Conservation (phyloP, 2,888 invertebrate species). For the Melanotus villosus region DNA sequence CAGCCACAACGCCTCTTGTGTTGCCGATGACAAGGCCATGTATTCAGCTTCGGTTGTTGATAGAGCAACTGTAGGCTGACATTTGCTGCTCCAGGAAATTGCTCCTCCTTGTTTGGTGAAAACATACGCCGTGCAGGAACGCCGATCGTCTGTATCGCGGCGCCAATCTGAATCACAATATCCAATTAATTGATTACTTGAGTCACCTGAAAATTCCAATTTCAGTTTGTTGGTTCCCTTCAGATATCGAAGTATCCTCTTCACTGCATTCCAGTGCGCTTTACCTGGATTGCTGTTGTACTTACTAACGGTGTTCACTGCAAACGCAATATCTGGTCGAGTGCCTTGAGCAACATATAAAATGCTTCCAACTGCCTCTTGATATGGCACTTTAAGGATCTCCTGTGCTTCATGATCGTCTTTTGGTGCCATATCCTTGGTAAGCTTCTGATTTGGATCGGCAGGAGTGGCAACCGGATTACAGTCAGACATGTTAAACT, state of each 20-base stretch:
- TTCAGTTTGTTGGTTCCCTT: background rate
- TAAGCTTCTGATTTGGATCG: background rate
- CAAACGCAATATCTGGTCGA: slow-evolving; percentile 12
- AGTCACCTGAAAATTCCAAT: background rate
- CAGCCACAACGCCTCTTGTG: slow-evolving; percentile 50
- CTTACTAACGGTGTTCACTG: background rate
- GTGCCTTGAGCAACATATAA: slow-evolving; percentile 14
- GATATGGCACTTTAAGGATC: slow-evolving; percentile 9
- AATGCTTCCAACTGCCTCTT: slow-evolving; percentile 7
- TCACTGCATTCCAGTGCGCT: too few species aligned
- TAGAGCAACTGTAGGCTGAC: slow-evolving; percentile 58
- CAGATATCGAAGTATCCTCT: background rate
- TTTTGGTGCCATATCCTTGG: background rate
- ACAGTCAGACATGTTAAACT: background rate
- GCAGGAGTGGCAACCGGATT: background rate
- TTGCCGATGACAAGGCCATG: slow-evolving; percentile 54
- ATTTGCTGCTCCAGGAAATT: slow-evolving; percentile 57
- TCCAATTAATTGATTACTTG: background rate
- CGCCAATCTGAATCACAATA: background rate
- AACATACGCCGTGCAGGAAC: slow-evolving; percentile 60
- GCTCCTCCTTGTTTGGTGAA: slow-evolving; percentile 53
- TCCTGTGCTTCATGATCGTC: too few species aligned
- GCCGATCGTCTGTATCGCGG: slow-evolving; percentile 53
- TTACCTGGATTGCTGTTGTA: background rate
- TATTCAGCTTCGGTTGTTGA: slow-evolving; percentile 58